Base-by-base conservation (phyloP, 2,797 vertebrate species). In the Parauchenoglanis punctatus region DNA sequence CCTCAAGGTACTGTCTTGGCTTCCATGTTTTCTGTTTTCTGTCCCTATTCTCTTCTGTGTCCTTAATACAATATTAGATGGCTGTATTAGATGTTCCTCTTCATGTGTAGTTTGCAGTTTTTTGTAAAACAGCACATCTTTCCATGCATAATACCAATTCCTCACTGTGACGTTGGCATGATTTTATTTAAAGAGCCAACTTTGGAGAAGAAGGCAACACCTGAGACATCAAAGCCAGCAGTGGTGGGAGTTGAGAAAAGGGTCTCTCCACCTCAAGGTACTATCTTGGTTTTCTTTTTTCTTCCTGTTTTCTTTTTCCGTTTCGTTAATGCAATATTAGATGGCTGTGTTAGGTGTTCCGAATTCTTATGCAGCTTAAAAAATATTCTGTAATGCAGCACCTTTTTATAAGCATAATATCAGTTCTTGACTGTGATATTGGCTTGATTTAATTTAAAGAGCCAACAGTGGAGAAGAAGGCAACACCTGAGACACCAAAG, bases 361-460 rank as follows among this genome's bases (percentile, higher is more conserved):
- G 28, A 12, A 12, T 54, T 52, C 46, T 17, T 59, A 18, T 58
- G 17, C 2, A 35, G 1, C 59, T 58, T 80, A 3, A 2, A 78
- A 18, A 40, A 3, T 40, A 10, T 54, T 31, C 17, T 31, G 54
- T 23, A 80, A 35, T 35, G 28, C 52, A 56, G 46, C 1, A 52
- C 23, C 28, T 61, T 12, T 58, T 0, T 6, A 2, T 11, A 31
- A 63, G 31, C 17, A 25, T 40, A 40, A 54, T 67, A 17, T 7
- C 0, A 68, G 17, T 56, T 56, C 25, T 83, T 86, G 17, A 83
- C 58, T 88, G 31, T 88, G 77, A 75, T 77, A 76, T 52, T 89
- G 49, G 4, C 46, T 7, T 94, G 92, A 87, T 93, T 92, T 87
- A 93, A 85, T 78, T 88, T 86, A 28, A 92, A 95, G 86, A 81